Evolutionary conservation across 2,113 vertebrate genomes (phyloP).

Genomic region (Pomatostomus ruficeps): DNA sequence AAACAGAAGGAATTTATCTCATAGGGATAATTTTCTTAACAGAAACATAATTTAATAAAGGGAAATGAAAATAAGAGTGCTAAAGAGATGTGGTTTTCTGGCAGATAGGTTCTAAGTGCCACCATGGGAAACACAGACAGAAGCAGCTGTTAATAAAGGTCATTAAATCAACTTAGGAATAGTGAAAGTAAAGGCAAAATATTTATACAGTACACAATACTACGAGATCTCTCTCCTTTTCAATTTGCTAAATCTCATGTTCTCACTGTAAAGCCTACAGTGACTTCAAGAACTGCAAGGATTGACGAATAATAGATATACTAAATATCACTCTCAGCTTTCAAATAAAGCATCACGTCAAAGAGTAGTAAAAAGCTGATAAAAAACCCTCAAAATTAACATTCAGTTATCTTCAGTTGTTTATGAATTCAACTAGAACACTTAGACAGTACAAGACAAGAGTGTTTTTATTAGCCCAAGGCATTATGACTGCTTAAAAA

Average conservation of each 20-base stretch:
- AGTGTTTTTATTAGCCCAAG: background rate
- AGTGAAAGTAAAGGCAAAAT: background rate
- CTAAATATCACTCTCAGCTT: background rate
- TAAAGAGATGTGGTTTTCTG: background rate
- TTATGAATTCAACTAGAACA: background rate
- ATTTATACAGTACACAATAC: background rate
- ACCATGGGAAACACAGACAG: background rate
- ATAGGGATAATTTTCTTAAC: background rate
- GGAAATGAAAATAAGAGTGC: background rate
- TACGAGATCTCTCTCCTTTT: background rate
- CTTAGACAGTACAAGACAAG: background rate
- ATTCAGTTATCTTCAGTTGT: background rate
- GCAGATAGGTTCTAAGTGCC: background rate
- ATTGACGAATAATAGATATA: accelerated
- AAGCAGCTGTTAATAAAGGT: background rate
- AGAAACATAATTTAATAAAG: background rate
- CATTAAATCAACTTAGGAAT: background rate
- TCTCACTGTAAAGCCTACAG: background rate
- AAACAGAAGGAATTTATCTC: background rate
- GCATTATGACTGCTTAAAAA: background rate
- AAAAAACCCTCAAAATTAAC: background rate
- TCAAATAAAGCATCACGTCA: background rate
- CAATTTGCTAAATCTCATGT: background rate
- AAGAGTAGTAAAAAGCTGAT: background rate
- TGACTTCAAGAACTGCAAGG: background rate